Base-by-base conservation (phyloP, 1,140 invertebrate species). In the Arctopsyche grandis region DNA sequence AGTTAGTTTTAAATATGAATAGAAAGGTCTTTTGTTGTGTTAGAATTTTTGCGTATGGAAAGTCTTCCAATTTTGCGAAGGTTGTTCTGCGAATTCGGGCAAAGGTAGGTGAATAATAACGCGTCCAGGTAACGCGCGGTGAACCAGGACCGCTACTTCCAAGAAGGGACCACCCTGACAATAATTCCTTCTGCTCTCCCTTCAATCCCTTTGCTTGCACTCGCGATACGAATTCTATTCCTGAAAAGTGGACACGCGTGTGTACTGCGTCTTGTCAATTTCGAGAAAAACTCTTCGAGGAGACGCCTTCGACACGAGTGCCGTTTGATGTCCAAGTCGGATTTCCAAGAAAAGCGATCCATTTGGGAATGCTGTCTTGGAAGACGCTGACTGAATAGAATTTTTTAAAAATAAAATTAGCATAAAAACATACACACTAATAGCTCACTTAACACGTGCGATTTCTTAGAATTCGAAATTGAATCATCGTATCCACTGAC, bases 131-230 rank as follows among this genome's bases (percentile, higher is more conserved):
- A 76, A 63, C 16, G 16, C 38, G 70, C 24, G 70, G 74, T 76
- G 10, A 76, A 16, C 52, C 24, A 14, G 26, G 26, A 52, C 74
- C 74, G 74, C 74, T 76, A 76, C 74, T 76, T 76, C 74, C 58
- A 44, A 76, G 74, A 76, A 76, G 16, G 29, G 74, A 76, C 74
- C 74, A 76, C 74, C 74, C 74, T 38, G 74, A 12, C n/a, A 63
- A 75, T 24, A 56, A 75, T 52, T 56, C 46, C 70, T 24, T 16
- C 12, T 43, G 43, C 14, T 52, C 16, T 4, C 44, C 38, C 29
- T 38, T 26, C 12, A 16, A 52, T 52, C 48, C 48, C 16, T 12
- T 10, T 4, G 12, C 48, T 52, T 52, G 12, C 16, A 16, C 48
- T 52, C 48, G 10, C 48, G 48, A 14, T 38, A 38, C 29, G 29